Evolutionary conservation across 2,888 invertebrate species (phyloP), one percentile per base, ranked within the genome.

Genomic region (Lepas anatifera): DNA sequence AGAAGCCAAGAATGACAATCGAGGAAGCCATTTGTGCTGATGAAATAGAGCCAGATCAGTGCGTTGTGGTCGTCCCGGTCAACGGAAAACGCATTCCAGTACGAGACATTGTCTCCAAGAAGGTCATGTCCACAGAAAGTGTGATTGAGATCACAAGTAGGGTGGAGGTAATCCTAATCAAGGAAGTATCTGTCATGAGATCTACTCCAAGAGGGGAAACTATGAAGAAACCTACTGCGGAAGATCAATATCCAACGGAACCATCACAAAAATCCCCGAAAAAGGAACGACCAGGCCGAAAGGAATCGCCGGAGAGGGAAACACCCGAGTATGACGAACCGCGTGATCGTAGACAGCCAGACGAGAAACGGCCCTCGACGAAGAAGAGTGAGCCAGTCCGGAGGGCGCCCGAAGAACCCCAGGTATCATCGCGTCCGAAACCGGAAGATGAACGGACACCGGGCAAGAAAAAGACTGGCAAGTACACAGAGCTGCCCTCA

Each of bases 71-170:
- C 66, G 80, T 86, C 22, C 73, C 73, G 10, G 70, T 71, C 10
- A 80, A 84, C 66, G 86, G 87, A 76, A 75, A 77, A 58, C 84
- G 87, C 68, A 78, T 78, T 75, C 78, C 78, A 3, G 74, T 82
- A 22, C 74, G 80, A 32, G 88, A 89, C 74, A 87, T 89, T 1
- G 79, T 90, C 74, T 86, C 87, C 75, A 86, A 87, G 75, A 85
- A 87, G 75, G 86, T 87, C 78, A 83, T 90, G 3, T 86, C 85
- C 76, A 85, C 85, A 52, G 82, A 86, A 72, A 85, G 87, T 74
- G 83, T 86, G 63, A 85, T 90, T 48, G 85, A 88, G 77, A 82
- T 90, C 32, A 76, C 87, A 13, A 85, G 85, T 74, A 58, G 58
- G 16, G 22, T 22, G 7, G 58, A 58, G 35, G 32, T 58, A 7